These are phyloP conservation scores for Alcis repandata DNA, from an alignment of 2,888 invertebrate species.

Conservation along the genomic window DNA sequence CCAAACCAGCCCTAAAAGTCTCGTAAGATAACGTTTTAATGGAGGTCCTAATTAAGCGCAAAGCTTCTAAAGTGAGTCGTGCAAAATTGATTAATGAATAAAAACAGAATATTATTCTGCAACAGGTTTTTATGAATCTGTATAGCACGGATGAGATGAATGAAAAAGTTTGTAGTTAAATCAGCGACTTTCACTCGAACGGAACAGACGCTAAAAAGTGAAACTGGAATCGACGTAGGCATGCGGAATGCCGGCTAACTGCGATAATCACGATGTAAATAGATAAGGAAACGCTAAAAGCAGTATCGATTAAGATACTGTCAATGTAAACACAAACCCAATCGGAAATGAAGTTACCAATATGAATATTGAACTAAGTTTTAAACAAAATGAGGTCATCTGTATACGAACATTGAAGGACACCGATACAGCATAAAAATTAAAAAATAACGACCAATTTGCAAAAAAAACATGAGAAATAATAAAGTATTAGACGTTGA, in stretches of 20 bases:
- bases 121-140: constrained; percentile 50
- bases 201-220: constrained; percentile 81
- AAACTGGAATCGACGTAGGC: constrained; percentile 73
- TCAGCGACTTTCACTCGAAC: constrained; percentile 77
- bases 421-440: not conserved
- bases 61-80: constrained; percentile 25
- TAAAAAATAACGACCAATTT: constrained; percentile 9
- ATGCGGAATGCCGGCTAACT: constrained; percentile 66
- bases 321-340: not conserved
- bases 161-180: constrained; percentile 77
- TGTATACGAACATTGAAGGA: constrained; percentile 13
- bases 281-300: constrained; percentile 47
- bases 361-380: not conserved
- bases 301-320: constrained; percentile 27
- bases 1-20: constrained; percentile 16
- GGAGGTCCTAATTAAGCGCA: constrained; percentile 41
- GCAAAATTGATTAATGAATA: constrained; percentile 34
- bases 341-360: not conserved
- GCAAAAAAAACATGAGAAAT: constrained; percentile 7
- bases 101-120: constrained; percentile 32
- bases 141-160: constrained; percentile 65
- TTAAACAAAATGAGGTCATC: not conserved
- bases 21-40: constrained; percentile 31
- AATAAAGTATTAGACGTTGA: constrained; percentile 2
- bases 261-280: constrained; percentile 64